These are phyloP conservation scores for Caiman crocodilus DNA, from an alignment of 2,797 vertebrate genomes.

Conservation along the genomic window DNA sequence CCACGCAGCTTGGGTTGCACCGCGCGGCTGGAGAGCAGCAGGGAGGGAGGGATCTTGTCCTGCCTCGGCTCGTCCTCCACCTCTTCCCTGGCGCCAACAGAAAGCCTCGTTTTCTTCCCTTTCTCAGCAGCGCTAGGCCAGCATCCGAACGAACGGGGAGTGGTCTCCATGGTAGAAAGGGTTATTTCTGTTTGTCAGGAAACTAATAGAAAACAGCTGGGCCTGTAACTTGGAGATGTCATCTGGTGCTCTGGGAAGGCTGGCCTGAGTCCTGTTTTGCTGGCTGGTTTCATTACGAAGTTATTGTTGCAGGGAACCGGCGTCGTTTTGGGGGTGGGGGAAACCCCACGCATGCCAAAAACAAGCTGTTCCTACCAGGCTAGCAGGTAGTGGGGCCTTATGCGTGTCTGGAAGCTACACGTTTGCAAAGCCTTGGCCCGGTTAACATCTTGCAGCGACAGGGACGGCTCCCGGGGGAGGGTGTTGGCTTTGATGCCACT, in stretches of 20 bases:
- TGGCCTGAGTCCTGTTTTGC: not conserved
- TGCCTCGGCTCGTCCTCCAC: not conserved
- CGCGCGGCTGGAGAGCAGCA: not conserved
- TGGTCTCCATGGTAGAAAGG: not conserved
- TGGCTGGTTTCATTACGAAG: slow-evolving; percentile 16
- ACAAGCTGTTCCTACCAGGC: slow-evolving; percentile 20
- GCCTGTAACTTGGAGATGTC: not conserved
- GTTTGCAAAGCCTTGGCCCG: slow-evolving; percentile 12
- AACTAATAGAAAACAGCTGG: slow-evolving; percentile 43
- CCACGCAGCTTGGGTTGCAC: no score
- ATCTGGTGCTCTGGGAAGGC: slow-evolving; percentile 1
- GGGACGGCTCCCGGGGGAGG: not conserved
- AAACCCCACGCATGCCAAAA: no score
- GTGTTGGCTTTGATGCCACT: slow-evolving; percentile 35
- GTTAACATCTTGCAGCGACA: slow-evolving; percentile 16
- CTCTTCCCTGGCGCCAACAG: not conserved
- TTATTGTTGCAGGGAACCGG: slow-evolving; percentile 4
- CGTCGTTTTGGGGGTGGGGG: no score
- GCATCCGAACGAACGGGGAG: slow-evolving; percentile 8
- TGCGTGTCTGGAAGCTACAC: slow-evolving; percentile 24
- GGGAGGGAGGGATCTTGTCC: not conserved
- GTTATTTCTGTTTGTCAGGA: slow-evolving; percentile 41
- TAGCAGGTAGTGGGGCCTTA: not conserved
- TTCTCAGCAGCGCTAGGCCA: slow-evolving; percentile 16
- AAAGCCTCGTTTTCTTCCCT: slow-evolving; percentile 1